Evolutionary conservation across 2,113 vertebrate species (phyloP), one percentile per base, ranked within the genome.

Genomic region (Poeciliopsis occidentalis): DNA sequence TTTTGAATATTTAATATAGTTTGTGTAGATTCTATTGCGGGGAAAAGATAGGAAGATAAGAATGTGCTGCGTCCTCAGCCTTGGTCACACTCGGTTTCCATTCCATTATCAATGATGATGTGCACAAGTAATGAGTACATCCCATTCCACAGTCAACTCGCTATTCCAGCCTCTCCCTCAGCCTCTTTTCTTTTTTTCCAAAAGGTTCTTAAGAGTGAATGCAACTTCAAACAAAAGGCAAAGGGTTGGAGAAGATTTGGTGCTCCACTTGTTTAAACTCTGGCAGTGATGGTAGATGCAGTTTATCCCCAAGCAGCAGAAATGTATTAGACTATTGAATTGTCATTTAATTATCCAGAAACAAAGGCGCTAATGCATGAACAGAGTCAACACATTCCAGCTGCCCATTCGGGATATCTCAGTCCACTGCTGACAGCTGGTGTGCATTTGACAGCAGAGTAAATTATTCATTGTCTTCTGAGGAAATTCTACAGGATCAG

Each of bases 391-490:
- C 17, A 60, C 64, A 60, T 8, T 19, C 71, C 61, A 39, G 31
- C 44, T 67, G 67, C 22, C 44, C 57, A 32, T 17, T 57, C 68
- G 76, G 51, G 63, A 79, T 78, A 29, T 51, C 24, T 60, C 27
- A 60, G 22, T 47, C 51, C 60, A 29, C 17, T 69, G 37, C 61
- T 81, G 88, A 88, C 82, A 87, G 81, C 67, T 89, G 79, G 24
- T 89, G 83, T 63, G 41, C 62, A 63, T 81, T 68, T 80, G 83
- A 64, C 78, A 85, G 78, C 63, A 47, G 37, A 78, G 69, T 89
- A 84, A 87, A 89, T 86, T 89, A 89, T 91, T 92, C 62, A 90
- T 61, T 70, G 27, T 79, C 62, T 82, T 71, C 78, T 85, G 71
- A 91, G 73, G 62, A 85, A 79, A 76, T 69, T 82, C 44, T 54